Evolutionary conservation across 2,888 invertebrate genomes (phyloP), one percentile per base, ranked within the genome.

Genomic region (Rhodophaea formosa): DNA sequence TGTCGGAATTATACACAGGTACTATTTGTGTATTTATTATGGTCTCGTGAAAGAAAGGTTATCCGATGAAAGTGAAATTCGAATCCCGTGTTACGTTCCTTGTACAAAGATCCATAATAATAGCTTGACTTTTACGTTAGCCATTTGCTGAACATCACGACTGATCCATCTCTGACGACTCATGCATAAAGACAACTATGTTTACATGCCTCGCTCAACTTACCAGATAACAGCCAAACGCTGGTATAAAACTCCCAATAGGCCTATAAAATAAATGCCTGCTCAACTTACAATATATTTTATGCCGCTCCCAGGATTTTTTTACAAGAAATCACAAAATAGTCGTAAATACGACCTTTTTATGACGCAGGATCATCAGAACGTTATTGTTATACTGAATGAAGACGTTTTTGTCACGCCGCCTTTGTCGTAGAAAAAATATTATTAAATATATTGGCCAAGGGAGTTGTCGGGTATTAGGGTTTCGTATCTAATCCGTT

Each of bases 241-340:
- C 59, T 63, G 69, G 58, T 69, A 77, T 79, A 77, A 77, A 51
- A 77, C 68, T 70, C 63, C 65, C 74, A 72, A 78, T 74, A 64
- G 75, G 60, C 64, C 71, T 68, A 80, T 80, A 80, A 82, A 81
- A 80, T 75, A 79, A 80, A 79, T 76, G 82, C 75, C 72, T 75
- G 66, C 72, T 76, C 75, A 69, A 75, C 73, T 74, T 74, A 70
- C 74, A 71, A 76, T 77, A 76, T 72, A 71, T 75, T 78, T 79
- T 81, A 77, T 75, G 74, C 70, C 68, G 59, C 46, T 57, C 58
- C 56, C 59, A 59, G 63, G 68, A 66, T 66, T 65, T 64, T 70
- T 75, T 69, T 66, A 63, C 71, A 70, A 65, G 69, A 72, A 74
- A 74, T 73, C 69, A 72, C 70, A 66, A 67, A 64, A 53, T 68